phyloP scores from a whole-genome alignment of 2,797 vertebrate genomes.

The Odontamblyopus rebecca region DNA sequence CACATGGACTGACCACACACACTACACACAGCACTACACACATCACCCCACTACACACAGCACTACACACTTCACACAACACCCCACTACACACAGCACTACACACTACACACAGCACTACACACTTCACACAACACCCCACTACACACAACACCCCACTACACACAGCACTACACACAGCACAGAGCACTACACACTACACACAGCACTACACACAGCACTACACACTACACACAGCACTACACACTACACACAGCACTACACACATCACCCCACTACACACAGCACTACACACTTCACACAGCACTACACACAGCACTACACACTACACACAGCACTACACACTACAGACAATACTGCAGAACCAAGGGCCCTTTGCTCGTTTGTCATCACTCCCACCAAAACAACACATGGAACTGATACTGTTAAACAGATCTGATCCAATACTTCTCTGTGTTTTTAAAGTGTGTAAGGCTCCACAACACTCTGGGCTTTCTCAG shows the following conservation, averaged over 20 bases:
- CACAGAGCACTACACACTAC: not conserved
- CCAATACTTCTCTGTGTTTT: not conserved
- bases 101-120: too few species aligned
- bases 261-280: not conserved
- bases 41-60: not conserved
- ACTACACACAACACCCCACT: too few species aligned
- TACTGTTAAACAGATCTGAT: not conserved
- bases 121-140: too few species aligned
- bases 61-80: too few species aligned
- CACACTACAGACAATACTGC: not conserved
- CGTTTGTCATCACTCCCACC: not conserved
- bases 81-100: not conserved
- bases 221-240: too few species aligned
- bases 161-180: not conserved
- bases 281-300: too few species aligned
- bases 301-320: not conserved
- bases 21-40: not conserved
- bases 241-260: not conserved
- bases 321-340: too few species aligned
- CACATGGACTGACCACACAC: not conserved
- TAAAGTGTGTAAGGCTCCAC: not conserved
- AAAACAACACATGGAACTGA: not conserved
- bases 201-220: too few species aligned
- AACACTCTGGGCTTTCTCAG: too few species aligned
- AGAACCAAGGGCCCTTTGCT: not conserved